Conservation (phyloP, 2,888 invertebrate species). For the Leptopterna dolabrata region DNA sequence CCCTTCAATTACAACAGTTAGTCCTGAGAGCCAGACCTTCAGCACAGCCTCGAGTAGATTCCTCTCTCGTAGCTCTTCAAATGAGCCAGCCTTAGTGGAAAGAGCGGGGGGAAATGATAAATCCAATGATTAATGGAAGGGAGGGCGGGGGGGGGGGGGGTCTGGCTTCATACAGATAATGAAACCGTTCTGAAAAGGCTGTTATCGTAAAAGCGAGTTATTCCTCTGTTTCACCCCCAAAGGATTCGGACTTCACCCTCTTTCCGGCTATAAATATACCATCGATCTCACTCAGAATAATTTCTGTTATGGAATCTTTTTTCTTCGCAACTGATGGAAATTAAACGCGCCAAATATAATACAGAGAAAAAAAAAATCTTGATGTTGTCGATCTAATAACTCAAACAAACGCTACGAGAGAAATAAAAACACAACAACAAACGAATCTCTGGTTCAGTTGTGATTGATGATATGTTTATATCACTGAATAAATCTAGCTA, state of each 20-base stretch:
- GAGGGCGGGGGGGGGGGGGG: neutral
- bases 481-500: no score
- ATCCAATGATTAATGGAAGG: neutral
- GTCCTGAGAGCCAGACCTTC: neutral
- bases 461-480: no score
- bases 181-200: neutral
- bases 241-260: neutral
- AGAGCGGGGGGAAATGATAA: neutral
- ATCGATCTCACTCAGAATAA: neutral
- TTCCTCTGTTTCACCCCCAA: neutral
- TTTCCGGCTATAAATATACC: neutral
- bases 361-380: no score
- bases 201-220: neutral
- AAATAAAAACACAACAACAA: no score
- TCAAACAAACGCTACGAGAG: no score
- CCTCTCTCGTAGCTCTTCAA: neutral
- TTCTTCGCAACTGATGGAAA: no score
- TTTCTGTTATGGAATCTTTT: no score
- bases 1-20: conserved; percentile 39
- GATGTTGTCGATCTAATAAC: no score
- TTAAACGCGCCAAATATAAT: no score
- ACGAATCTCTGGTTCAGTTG: no score
- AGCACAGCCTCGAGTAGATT: neutral
- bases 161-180: neutral
- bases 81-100: no score